A percentile compares a stretch with the other conserved stretches of the same genome.
Evolutionary conservation across 1,140 invertebrate species (phyloP).

Genomic region (Ditylenchus dipsaci): DNA sequence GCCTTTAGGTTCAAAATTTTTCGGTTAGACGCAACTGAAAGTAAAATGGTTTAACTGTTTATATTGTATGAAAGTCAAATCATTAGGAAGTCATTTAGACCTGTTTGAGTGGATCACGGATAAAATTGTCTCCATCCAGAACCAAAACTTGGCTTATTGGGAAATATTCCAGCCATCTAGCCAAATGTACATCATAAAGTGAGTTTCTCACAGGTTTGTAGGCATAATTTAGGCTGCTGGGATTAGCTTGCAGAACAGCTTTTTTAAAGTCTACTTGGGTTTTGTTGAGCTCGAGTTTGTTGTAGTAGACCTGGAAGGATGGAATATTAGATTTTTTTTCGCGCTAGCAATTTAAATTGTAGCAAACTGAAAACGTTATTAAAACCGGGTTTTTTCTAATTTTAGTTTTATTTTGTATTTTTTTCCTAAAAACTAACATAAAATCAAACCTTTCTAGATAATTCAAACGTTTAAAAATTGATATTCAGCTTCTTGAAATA

Average conservation of each 20-base stretch:
- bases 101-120: slow-evolving; percentile 41
- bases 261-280: slow-evolving; percentile 41
- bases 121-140: slow-evolving; percentile 49
- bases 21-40: background rate
- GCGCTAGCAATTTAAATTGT: too few species aligned
- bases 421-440: too few species aligned
- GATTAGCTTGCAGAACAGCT: slow-evolving; percentile 33
- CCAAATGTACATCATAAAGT: slow-evolving; percentile 43
- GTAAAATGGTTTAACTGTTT: background rate
- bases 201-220: slow-evolving; percentile 54
- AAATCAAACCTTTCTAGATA: too few species aligned
- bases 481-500: too few species aligned
- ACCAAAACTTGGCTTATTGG: slow-evolving; percentile 34
- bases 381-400: too few species aligned
- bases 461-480: too few species aligned
- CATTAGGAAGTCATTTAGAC: slow-evolving; percentile 8
- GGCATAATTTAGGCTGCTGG: slow-evolving; percentile 24
- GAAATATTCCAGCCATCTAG: slow-evolving; percentile 47
- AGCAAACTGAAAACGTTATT: too few species aligned
- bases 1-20: slow-evolving; percentile 28
- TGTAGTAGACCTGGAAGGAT: slow-evolving; percentile 45
- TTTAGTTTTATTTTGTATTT: too few species aligned
- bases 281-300: slow-evolving; percentile 47
- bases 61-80: background rate
- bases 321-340: background rate